A percentile compares a stretch with the other conserved stretches of the same genome.
Conservation (phyloP, 2,888 invertebrate species). For the Cotesia congregata region DNA sequence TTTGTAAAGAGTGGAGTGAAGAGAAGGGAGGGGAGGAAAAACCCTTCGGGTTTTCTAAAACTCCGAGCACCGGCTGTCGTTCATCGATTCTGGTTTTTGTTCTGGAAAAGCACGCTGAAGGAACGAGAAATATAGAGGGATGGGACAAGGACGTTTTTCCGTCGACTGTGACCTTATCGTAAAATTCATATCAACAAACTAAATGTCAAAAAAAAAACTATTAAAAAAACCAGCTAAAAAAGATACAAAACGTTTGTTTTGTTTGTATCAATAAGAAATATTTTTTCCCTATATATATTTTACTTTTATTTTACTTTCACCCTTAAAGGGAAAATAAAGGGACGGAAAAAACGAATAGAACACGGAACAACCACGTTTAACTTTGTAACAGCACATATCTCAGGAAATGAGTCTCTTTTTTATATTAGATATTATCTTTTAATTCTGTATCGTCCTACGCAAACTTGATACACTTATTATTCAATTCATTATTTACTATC, state of each 20-base stretch:
- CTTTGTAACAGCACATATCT: not conserved
- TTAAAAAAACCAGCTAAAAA: not conserved
- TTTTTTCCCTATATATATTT: not conserved
- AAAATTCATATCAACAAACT: conserved; percentile 22
- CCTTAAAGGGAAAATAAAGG: not conserved
- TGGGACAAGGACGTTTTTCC: conserved; percentile 9
- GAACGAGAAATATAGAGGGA: conserved; percentile 5
- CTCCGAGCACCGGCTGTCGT: conserved; percentile 22
- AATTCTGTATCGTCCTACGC: not conserved
- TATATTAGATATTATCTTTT: not conserved
- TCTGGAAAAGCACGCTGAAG: not conserved
- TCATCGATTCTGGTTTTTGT: conserved; percentile 26
- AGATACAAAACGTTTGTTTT: not conserved
- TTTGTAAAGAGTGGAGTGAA: conserved; percentile 10
- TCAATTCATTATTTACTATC: not conserved
- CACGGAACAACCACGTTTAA: not conserved
- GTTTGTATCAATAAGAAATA: not conserved
- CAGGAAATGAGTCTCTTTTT: not conserved
- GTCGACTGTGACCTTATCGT: conserved; percentile 26
- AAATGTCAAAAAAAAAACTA: not conserved
- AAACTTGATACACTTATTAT: not conserved
- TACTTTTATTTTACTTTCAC: not conserved
- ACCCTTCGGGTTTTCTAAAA: conserved; percentile 12
- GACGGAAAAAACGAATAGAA: not conserved
- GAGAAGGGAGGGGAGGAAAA: not conserved